Base-by-base conservation (phyloP, 2,888 invertebrate genomes). In the Neoascia interrupta region DNA sequence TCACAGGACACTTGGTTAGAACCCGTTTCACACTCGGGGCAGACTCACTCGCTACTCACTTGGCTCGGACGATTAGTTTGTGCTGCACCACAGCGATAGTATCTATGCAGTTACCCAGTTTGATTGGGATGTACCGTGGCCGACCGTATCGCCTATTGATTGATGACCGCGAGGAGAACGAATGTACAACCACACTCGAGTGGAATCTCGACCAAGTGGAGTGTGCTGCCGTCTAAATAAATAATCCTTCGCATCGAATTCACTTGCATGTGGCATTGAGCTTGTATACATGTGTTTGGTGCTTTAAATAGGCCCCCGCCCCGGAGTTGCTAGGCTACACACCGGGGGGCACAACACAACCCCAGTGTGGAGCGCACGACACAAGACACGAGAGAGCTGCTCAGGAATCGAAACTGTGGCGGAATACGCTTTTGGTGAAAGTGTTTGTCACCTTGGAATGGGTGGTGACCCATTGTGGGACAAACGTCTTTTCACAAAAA, bases 81-180 rank as follows among this genome's bases (percentile, higher is more conserved):
- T 88, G 88, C 84, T 89, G 89, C 85, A 88, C 90, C 82, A 88
- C 88, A 84, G 90, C 88, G 81, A 90, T 87, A 87, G 91, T 90
- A 88, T 92, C 91, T 88, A 91, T 90, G 87, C 92, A 92, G 90
- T 91, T 91, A 87, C 92, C 92, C 92, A 92, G 91, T 87, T 90
- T 91, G 88, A 84, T 68, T 61, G 54, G 81, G 81, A 64, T 54
- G 54, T 28, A 19, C 84, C 53, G 47, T n/a, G 39, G n/a, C n/a
- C 26, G 56, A 37, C 41, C 13, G 37, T 47, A 34, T 3, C n/a
- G 34, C 31, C 49, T 60, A 63, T 82, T 51, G 64, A 72, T 72
- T 58, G 60, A 70, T 45, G 51, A 70, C 36, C 36, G 31, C 37
- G 39, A 15, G 13, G n/a, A 18, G 6, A 5, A 34, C 8, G 21